phyloP scores from a whole-genome alignment of 2,113 vertebrate genomes.

The Dasyprocta punctata region DNA sequence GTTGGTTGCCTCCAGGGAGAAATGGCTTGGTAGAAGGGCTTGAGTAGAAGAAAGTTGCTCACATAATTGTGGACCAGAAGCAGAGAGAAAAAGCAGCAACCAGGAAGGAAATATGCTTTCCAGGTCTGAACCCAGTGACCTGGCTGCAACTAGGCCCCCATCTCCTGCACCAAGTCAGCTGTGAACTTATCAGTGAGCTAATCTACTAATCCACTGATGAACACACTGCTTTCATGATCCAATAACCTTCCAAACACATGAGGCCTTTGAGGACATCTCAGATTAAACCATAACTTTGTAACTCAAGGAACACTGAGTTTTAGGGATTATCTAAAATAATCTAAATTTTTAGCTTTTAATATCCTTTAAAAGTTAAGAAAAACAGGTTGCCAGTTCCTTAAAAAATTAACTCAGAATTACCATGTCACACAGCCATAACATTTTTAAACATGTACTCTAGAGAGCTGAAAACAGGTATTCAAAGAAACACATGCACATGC shows the following conservation, averaged over 20 bases:
- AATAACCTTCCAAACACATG: background rate
- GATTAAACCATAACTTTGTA: background rate
- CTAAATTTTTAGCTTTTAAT: conserved; percentile 66
- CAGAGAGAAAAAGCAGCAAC: background rate
- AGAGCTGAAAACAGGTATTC: background rate
- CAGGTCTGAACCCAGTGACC: background rate
- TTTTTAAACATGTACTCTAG: background rate
- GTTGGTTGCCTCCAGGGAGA: background rate
- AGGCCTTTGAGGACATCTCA: background rate
- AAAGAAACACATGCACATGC: background rate
- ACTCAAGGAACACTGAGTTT: conserved; percentile 52
- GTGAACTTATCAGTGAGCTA: background rate
- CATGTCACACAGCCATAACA: background rate
- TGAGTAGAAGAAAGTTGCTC: background rate
- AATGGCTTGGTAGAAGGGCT: too few species aligned
- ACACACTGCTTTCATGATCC: background rate
- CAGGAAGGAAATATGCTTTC: background rate
- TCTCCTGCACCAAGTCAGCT: background rate
- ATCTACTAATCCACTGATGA: background rate
- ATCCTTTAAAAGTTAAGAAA: conserved; percentile 56
- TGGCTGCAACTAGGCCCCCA: background rate
- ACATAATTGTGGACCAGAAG: background rate
- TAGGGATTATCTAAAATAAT: conserved; percentile 57
- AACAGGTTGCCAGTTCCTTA: background rate
- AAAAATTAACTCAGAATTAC: background rate